Evolutionary conservation across 2,113 vertebrate genomes (phyloP), one percentile per base, ranked within the genome.

Genomic region (Helogale parvula): DNA sequence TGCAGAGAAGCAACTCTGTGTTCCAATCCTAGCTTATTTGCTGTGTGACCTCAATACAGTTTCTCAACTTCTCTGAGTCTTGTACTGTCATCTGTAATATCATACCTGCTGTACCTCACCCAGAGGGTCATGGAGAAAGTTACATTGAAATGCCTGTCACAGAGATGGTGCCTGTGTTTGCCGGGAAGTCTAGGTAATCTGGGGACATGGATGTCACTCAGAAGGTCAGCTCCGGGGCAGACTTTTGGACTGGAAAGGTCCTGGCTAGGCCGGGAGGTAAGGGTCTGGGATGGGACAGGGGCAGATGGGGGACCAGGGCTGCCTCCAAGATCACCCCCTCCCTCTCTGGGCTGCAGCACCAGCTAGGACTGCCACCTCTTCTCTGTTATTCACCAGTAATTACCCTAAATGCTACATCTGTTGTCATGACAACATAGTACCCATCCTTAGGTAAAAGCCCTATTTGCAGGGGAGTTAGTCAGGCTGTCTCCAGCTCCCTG

Each of bases 401-500:
- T 90, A 92, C 93, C 92, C 84, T 88, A 91, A 96, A 91, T 71
- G 93, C 80, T 93, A 65, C 74, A 90, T 25, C 45, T 89, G 98
- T 98, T 98, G 97, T 97, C 98, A 98, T 98, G 97, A 77, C 63
- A 63, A 97, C 96, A 27, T 21, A 90, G 93, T 87, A 93, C 94
- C 82, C 93, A 65, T 86, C 95, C 96, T 89, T 60, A 84, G 96
- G 93, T 94, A 98, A 93, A 95, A 97, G 96, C 80, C 84, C 84
- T 88, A 47, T 88, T 92, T 89, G 68, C 65, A 63, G 27, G 41
- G 69, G 45, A 82, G 92, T n/a, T 17, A 13, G 88, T n/a, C 21
- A 11, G 88, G 41, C 89, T 71, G 38, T 72, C 86, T 97, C 47
- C 33, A 84, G 82, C n/a, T 88, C 25, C 81, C 27, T 6, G 57